Evolutionary conservation across 2,797 vertebrate species (phyloP).

Genomic region (Anguilla obscura): DNA sequence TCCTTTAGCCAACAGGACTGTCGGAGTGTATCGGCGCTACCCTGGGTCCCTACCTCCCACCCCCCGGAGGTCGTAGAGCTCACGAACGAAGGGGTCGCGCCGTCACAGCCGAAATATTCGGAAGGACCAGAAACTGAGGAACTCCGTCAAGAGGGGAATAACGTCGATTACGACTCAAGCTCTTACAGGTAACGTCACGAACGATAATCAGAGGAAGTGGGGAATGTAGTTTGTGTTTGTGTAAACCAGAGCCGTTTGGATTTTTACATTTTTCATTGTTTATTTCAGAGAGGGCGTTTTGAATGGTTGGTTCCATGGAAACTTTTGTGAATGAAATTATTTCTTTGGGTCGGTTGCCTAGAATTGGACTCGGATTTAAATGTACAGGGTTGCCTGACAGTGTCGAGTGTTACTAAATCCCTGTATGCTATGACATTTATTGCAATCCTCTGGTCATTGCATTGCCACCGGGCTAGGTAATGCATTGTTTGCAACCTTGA

Average conservation of each 20-base stretch:
- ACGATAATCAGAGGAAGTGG: neutral
- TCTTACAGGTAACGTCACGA: slow-evolving; percentile 83
- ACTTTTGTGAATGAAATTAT: neutral
- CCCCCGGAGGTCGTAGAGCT: slow-evolving; percentile 72
- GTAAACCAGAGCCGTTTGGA: neutral
- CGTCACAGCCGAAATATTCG: slow-evolving; percentile 62
- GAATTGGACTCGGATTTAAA: neutral
- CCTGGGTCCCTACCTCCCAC: slow-evolving; percentile 82
- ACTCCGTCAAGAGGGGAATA: slow-evolving; percentile 78
- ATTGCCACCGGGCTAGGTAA: neutral
- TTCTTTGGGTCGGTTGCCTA: neutral
- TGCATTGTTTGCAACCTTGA: neutral
- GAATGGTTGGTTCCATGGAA: neutral
- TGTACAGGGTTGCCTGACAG: neutral
- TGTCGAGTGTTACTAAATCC: neutral
- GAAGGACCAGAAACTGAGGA: slow-evolving; percentile 74
- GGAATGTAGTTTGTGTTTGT: neutral
- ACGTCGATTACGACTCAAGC: slow-evolving; percentile 87
- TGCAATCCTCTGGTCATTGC: neutral
- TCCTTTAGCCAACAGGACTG: slow-evolving; percentile 89
- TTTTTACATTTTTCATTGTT: neutral
- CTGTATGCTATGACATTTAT: neutral
- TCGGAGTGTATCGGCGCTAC: slow-evolving; percentile 78
- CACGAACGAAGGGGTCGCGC: slow-evolving; percentile 75
- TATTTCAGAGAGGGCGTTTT: neutral